Evolutionary conservation across 1,140 invertebrate genomes (phyloP).

Genomic region (Nomia melanderi): DNA sequence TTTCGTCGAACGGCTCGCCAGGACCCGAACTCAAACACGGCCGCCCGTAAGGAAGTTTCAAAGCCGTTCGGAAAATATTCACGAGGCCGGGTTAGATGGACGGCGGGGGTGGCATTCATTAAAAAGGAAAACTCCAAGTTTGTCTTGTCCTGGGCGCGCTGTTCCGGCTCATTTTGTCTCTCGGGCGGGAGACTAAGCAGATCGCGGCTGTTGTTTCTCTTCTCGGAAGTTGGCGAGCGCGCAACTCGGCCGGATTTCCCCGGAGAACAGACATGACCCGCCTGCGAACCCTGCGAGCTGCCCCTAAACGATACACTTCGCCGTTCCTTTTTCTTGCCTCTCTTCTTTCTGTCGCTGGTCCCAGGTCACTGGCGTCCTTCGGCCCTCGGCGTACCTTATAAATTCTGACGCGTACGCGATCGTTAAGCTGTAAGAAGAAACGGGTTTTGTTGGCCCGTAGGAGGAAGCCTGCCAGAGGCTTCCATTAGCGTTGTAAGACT

Average conservation of each 20-base stretch:
- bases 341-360: neutral
- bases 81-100: neutral
- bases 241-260: slow-evolving; percentile 25
- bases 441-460: slow-evolving; percentile 69
- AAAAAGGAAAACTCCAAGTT: neutral
- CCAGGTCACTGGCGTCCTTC: neutral
- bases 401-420: slow-evolving; percentile 69
- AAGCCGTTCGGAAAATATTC: neutral
- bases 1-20: neutral
- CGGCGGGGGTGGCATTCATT: neutral
- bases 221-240: neutral
- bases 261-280: neutral
- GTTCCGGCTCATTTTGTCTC: slow-evolving; percentile 16
- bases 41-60: neutral
- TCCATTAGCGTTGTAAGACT: slow-evolving; percentile 76
- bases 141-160: neutral
- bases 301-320: neutral
- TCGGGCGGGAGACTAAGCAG: too few species aligned
- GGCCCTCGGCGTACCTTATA: slow-evolving; percentile 27
- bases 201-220: neutral
- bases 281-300: neutral
- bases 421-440: slow-evolving; percentile 71
- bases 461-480: slow-evolving; percentile 71
- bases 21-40: neutral
- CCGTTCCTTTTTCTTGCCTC: neutral